Base-by-base conservation (phyloP, 2,797 vertebrate genomes). In the Serranus cabrilla region DNA sequence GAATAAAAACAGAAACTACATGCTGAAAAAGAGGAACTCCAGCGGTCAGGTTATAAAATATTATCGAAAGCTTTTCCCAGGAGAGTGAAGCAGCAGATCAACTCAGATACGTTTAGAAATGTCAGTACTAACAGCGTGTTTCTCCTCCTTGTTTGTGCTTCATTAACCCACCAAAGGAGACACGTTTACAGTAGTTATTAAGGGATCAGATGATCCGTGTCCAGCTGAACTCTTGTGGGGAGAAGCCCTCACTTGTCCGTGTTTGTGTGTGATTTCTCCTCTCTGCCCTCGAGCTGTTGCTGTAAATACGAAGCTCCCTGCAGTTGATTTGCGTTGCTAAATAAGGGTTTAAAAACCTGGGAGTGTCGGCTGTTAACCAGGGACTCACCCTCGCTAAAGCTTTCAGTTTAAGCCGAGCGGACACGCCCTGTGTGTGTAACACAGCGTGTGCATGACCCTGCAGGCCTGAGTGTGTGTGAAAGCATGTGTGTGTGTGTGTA, bases 301-400 rank as follows among this genome's bases (percentile, higher is more conserved):
- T 69, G 71, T 73, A 59, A 81, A 73, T 71, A 78, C 4, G 39
- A 43, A 11, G 54, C 52, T 11, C 27, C 3, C 37, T 63, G 50
- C 47, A 59, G 75, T 6, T 16, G 56, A 89, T 90, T 89, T 90
- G 88, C 57, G 52, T 87, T 74, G 81, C 80, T 87, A 91, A 91
- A 88, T 82, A 86, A 58, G 81, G 78, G 89, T 83, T 51, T 84
- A 64, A 72, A 83, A 78, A 43, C 46, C 31, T 66, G 55, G 68
- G 78, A 73, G 82, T 82, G 76, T 68, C 76, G 37, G 25, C 27
- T 61, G 71, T 73, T 59, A 20, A 50, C 82, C 73, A 59, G 21
- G 13, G 64, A 74, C 72, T 81, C 54, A 13, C 56, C n/a, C n/a
- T n/a, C n/a, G 76, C 84, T 75, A 11, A 58, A 79, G 58, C 76